Evolutionary conservation across 2,888 invertebrate genomes (phyloP).

Genomic region (Pterostichus niger): DNA sequence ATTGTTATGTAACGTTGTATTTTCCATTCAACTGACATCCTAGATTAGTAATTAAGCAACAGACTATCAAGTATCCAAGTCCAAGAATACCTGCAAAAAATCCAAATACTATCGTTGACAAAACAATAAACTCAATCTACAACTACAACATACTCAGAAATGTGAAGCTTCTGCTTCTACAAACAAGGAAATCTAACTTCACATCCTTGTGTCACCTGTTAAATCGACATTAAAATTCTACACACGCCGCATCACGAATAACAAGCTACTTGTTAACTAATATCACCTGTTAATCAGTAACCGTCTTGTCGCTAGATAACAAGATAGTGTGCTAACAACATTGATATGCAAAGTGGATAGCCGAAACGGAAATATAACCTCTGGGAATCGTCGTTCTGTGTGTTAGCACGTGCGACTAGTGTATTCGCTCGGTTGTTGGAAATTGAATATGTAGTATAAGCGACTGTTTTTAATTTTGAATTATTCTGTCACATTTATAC

Average conservation of each 20-base stretch:
- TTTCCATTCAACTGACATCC: no score
- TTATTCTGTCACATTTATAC: no score
- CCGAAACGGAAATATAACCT: slow-evolving; percentile 50
- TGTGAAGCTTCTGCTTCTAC: slow-evolving; percentile 1
- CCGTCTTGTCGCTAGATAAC: slow-evolving; percentile 56
- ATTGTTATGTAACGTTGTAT: no score
- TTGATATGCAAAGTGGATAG: slow-evolving; percentile 58
- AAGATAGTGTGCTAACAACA: slow-evolving; percentile 36
- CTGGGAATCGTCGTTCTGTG: no score
- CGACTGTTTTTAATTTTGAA: no score
- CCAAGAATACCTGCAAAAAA: no score
- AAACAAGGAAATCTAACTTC: not conserved
- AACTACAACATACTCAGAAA: slow-evolving; percentile 22
- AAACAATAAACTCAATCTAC: slow-evolving; percentile 10
- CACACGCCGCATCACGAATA: slow-evolving; percentile 27
- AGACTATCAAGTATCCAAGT: no score
- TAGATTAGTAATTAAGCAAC: no score
- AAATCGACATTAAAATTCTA: slow-evolving; percentile 33
- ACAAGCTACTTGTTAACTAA: slow-evolving; percentile 60
- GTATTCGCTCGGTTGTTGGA: no score
- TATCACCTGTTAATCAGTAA: slow-evolving; percentile 61
- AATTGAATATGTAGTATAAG: no score
- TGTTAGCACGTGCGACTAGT: no score
- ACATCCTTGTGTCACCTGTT: slow-evolving; percentile 41
- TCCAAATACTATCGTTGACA: no score